These are phyloP conservation scores for Theristus sp. DNA, from an alignment of 2,888 invertebrate genomes.

Conservation along the genomic window DNA sequence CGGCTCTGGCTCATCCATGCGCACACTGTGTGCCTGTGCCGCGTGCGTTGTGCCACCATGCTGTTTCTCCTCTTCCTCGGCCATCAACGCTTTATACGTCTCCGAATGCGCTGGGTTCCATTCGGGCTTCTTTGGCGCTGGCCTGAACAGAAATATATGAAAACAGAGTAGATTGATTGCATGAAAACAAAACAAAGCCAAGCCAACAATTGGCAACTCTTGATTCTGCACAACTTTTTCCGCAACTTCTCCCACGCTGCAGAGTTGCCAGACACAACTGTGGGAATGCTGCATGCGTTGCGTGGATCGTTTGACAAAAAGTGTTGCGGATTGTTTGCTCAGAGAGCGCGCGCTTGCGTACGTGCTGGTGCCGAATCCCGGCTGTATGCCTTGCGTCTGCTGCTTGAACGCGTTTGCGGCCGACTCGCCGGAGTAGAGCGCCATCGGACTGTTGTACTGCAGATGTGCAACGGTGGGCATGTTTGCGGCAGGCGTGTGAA, in stretches of 20 bases:
- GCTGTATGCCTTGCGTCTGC: conserved; percentile 11
- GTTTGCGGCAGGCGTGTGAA: background rate
- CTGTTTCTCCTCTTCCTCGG: background rate
- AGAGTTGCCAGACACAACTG: too few relatives aligned
- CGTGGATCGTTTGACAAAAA: too few relatives aligned
- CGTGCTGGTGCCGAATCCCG: background rate
- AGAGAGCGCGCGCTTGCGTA: too few relatives aligned
- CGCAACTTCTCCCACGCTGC: too few relatives aligned
- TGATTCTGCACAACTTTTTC: too few relatives aligned
- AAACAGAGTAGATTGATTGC: background rate
- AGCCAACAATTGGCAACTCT: too few relatives aligned
- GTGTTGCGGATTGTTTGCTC: too few relatives aligned
- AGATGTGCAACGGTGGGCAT: conserved; percentile 12
- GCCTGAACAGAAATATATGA: background rate
- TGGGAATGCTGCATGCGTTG: too few relatives aligned
- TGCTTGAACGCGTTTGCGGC: conserved; percentile 19
- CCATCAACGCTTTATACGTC: background rate
- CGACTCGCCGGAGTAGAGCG: conserved; percentile 26
- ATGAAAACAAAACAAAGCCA: too few relatives aligned
- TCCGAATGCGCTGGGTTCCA: background rate
- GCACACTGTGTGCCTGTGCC: background rate
- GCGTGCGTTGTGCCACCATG: background rate
- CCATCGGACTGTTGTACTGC: conserved; percentile 29
- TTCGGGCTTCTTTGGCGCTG: background rate
- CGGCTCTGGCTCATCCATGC: background rate